Evolutionary conservation across 2,797 vertebrate genomes (phyloP).

Genomic region (Balearica regulorum): DNA sequence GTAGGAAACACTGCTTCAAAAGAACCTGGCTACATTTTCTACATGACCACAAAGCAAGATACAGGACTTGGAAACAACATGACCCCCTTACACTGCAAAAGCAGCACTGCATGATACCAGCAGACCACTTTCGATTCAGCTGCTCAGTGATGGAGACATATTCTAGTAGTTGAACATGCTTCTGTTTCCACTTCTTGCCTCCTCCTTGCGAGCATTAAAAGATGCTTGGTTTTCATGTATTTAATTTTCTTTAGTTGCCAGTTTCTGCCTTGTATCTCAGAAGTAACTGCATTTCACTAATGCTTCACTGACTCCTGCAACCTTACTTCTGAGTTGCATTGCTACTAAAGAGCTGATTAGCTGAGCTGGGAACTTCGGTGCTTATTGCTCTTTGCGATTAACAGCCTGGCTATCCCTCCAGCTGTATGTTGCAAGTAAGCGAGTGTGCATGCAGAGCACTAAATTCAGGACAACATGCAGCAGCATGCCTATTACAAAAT

Average conservation of each 20-base stretch:
- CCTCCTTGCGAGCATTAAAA: neutral
- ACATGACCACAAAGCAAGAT: neutral
- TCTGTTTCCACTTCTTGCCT: neutral
- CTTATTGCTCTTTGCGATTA: neutral
- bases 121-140: neutral
- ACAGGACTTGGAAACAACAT: neutral
- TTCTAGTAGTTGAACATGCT: neutral
- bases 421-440: neutral
- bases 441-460: neutral
- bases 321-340: accelerated
- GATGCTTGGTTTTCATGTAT: neutral
- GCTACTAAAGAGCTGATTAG: neutral
- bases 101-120: neutral
- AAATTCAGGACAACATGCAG: neutral
- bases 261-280: neutral
- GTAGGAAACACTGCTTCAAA: neutral
- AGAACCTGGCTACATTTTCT: neutral
- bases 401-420: neutral
- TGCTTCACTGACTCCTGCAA: neutral
- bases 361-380: neutral
- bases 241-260: neutral
- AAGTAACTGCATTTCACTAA: neutral
- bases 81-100: neutral
- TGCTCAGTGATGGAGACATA: accelerated
- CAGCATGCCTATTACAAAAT: neutral